Base-by-base conservation (phyloP, 30 jellyfish, hydroid and myxozoan species). In the Pseudorhiza aurosa region DNA sequence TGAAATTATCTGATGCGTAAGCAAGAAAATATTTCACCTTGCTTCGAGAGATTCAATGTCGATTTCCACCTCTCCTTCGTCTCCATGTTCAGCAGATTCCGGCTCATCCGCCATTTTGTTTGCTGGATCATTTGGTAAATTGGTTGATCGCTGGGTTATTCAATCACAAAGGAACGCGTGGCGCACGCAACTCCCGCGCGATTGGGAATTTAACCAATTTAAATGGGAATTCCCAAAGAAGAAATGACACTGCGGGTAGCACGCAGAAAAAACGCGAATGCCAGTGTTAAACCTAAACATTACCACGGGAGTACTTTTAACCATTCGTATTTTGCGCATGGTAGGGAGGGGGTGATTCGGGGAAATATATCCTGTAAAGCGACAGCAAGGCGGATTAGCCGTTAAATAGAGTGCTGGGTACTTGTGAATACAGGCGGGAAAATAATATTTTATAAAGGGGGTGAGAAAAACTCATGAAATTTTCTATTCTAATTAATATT, bases 101-200 rank as follows among this genome's bases (percentile, higher is more conserved):
- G 80, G 82, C 78, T 64, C 90, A 60, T 78, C 90, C 90, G 90
- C 90, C 90, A 78, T 78, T 28, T 78, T 78, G 90, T 63, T 57
- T 59, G 90, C 82, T 63, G 90, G 90, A 63, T 59, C 82, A 78
- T 59, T 78, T 78, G 90, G 82, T 78, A 73, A 73, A 73, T 73
- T 73, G 86, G 75, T 73, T 53, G 86, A n/a, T 73, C 86, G 65
- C 63, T 33, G 72, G 67, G 74, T 73, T 73, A 73, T 73, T 26
- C 65, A 35, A 73, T 73, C 82, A 68, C 82, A 68, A 68, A 68
- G 26, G 82, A 68, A 43, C 82, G 82, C 65, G 82, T 65, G 82
- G 36, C 10, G 26, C 36, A 42, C 82, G 82, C 82, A 35, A 40
- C 65, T 24, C 67, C 31, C 36, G 67, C 36, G 22, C 5, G 24